Conservation (phyloP, 2,888 invertebrate species). For the Orthosia incerta region DNA sequence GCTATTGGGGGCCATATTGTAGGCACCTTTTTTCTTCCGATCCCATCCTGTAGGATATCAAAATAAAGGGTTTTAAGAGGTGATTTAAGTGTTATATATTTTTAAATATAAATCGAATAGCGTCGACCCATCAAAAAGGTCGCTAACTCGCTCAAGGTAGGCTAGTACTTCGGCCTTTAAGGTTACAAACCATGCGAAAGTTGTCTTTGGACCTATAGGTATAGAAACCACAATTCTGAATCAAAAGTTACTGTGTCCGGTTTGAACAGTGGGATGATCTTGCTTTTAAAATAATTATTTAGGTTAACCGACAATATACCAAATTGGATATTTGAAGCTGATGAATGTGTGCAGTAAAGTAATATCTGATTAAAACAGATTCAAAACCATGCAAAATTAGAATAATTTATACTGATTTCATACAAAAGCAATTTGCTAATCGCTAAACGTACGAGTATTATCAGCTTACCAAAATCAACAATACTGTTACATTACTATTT, state of each 20-base stretch:
- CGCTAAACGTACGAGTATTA: conserved; percentile 5
- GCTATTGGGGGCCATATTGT: too few species aligned
- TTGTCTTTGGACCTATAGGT: not conserved
- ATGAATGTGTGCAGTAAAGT: not conserved
- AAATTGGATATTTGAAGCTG: conserved; percentile 18
- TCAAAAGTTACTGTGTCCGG: not conserved
- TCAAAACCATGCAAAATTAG: conserved; percentile 15
- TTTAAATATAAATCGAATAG: too few species aligned
- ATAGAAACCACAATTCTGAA: not conserved
- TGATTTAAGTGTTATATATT: too few species aligned
- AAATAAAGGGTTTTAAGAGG: too few species aligned
- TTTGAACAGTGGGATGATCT: not conserved
- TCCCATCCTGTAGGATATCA: too few species aligned
- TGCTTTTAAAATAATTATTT: not conserved
- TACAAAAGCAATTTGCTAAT: conserved; percentile 27
- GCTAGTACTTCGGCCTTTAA: too few species aligned
- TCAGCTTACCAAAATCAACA: conserved; percentile 25
- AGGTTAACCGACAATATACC: not conserved
- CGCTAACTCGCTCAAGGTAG: not conserved
- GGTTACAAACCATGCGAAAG: not conserved
- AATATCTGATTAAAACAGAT: conserved; percentile 16
- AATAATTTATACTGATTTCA: conserved; percentile 28
- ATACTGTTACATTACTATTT: conserved; percentile 9
- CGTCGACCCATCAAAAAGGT: too few species aligned
- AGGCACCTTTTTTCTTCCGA: too few species aligned